Conservation (phyloP, 64 coral and sea anemone species). For the Acropora tenuis region DNA sequence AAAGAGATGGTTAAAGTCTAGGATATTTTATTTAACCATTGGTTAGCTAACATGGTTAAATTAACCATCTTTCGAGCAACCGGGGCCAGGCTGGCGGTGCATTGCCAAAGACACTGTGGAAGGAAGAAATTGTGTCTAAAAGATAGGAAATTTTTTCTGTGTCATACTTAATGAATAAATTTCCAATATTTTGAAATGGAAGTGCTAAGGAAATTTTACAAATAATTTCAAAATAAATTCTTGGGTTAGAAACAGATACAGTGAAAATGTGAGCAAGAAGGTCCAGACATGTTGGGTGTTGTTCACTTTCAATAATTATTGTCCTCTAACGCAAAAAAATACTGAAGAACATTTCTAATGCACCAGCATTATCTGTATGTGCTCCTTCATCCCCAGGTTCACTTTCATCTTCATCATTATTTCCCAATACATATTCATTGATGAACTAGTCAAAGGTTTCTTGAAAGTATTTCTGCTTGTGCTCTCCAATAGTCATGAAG, state of each 20-base stretch:
- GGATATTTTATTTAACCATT: constrained; percentile 44
- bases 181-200: constrained; percentile 28
- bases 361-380: not conserved
- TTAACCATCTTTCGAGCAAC: not conserved
- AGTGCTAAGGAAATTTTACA: constrained; percentile 33
- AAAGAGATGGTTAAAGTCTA: constrained; percentile 13
- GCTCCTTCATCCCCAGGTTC: not conserved
- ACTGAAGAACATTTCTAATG: constrained; percentile 44
- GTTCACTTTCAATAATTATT: not conserved
- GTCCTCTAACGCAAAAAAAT: constrained; percentile 56
- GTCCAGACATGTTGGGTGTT: too few relatives aligned
- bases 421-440: constrained; percentile 1
- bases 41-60: constrained; percentile 40
- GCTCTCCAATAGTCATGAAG: constrained; percentile 3
- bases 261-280: not conserved
- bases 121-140: constrained; percentile 44
- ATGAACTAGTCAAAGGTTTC: not conserved
- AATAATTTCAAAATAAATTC: constrained; percentile 12
- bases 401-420: not conserved
- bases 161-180: constrained; percentile 29
- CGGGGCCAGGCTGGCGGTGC: not conserved
- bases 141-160: constrained; percentile 23
- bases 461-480: constrained; percentile 2
- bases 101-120: constrained; percentile 23
- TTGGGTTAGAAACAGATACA: not conserved